Conservation (phyloP, 2,888 invertebrate species). For the Teleiodes luculella region DNA sequence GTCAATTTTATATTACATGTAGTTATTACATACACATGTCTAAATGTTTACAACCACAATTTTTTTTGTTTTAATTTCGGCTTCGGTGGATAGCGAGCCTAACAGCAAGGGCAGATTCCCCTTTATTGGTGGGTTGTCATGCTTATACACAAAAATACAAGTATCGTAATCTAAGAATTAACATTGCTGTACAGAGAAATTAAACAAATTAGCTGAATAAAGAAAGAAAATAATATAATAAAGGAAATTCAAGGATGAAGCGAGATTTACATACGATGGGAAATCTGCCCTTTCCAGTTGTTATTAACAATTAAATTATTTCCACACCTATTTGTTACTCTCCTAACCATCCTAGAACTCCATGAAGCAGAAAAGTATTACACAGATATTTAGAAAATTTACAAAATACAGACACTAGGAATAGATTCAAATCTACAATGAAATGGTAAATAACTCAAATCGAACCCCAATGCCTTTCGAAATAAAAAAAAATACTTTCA, state of each 20-base stretch:
- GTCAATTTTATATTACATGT: too few relatives aligned
- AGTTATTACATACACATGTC: too few relatives aligned
- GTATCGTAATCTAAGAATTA: not conserved
- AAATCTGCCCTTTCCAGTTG: constrained; percentile 5
- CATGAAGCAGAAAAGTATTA: constrained; percentile 77
- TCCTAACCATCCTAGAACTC: constrained; percentile 70
- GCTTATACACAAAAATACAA: constrained; percentile 6
- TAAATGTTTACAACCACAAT: not conserved
- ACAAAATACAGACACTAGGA: constrained; percentile 60
- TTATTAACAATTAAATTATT: constrained; percentile 41
- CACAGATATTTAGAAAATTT: constrained; percentile 63
- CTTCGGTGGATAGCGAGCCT: not conserved
- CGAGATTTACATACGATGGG: not conserved
- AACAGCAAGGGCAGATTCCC: constrained; percentile 50
- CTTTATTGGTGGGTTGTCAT: constrained; percentile 7
- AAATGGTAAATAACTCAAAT: constrained; percentile 38
- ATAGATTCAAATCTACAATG: constrained; percentile 70
- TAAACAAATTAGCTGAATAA: not conserved
- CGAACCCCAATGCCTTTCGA: constrained; percentile 18
- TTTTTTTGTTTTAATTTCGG: not conserved
- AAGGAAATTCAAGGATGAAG: not conserved
- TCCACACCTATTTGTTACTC: constrained; percentile 68
- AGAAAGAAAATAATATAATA: not conserved
- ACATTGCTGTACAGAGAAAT: constrained; percentile 1
- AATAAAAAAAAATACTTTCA: constrained; percentile 62